Evolutionary conservation across 2,113 vertebrate genomes (phyloP).

Genomic region (Ascaphus truei): DNA sequence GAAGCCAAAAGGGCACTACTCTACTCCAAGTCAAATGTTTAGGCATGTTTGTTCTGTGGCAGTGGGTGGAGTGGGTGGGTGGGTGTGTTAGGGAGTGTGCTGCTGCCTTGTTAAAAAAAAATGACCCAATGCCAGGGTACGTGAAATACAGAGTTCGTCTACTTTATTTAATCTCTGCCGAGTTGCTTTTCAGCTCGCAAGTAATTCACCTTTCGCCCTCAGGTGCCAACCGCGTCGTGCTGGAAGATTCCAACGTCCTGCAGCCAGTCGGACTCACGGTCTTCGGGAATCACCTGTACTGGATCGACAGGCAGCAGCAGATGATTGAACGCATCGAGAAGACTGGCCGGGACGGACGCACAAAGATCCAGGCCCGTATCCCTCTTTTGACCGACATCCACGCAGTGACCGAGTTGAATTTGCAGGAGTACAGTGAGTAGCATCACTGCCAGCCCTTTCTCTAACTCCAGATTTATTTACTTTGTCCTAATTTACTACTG

Average conservation of each 20-base stretch:
- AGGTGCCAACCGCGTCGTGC: constrained; percentile 90
- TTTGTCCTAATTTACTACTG: no score
- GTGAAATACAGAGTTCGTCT: no score
- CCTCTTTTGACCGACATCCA: constrained; percentile 92
- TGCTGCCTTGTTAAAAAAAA: no score
- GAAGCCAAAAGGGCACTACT: no score
- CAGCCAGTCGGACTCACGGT: constrained; percentile 93
- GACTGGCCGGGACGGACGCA: constrained; percentile 83
- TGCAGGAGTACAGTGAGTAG: constrained; percentile 88
- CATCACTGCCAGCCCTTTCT: no score
- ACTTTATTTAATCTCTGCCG: no score
- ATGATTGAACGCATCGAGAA: constrained; percentile 98
- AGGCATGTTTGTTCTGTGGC: no score
- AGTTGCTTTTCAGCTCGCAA: not conserved
- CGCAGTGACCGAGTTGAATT: constrained; percentile 85
- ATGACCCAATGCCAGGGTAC: no score
- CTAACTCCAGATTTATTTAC: no score
- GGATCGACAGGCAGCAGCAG: constrained; percentile 97
- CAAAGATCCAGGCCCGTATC: constrained; percentile 94
- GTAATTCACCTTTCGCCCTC: not conserved
- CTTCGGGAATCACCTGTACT: constrained; percentile 91
- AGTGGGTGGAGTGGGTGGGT: no score
- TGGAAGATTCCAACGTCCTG: constrained; percentile 94
- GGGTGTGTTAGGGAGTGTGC: no score
- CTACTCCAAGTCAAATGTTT: no score